Conservation (phyloP, 92 coral and sea anemone genomes). For the Actinostola sp. region DNA sequence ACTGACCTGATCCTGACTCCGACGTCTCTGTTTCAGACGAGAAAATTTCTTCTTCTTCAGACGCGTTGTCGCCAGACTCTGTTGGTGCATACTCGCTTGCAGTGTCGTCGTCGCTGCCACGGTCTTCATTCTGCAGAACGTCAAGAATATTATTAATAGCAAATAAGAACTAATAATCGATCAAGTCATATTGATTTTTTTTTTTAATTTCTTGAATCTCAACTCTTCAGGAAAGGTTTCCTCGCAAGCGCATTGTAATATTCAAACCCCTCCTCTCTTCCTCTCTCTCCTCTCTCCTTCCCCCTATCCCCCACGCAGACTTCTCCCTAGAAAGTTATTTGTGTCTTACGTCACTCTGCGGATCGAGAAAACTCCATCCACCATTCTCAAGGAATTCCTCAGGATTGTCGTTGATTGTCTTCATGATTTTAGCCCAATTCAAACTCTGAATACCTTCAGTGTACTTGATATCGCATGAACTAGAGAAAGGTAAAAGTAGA, state of each 20-base stretch:
- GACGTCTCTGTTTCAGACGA: slow-evolving; percentile 96
- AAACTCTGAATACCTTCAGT: slow-evolving; percentile 99
- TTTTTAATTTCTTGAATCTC: no score
- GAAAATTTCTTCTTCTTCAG: slow-evolving; percentile 80
- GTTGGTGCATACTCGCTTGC: slow-evolving; percentile 94
- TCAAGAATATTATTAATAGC: no score
- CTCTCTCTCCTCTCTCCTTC: no score
- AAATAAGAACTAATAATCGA: no score
- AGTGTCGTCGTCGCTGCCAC: slow-evolving; percentile 66
- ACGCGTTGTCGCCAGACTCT: slow-evolving; percentile 71
- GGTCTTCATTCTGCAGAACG: slow-evolving; percentile 55
- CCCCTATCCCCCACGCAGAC: no score
- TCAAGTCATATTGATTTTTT: no score
- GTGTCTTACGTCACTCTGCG: slow-evolving; percentile 81
- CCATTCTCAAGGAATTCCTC: slow-evolving; percentile 98
- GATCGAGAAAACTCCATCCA: slow-evolving; percentile 99
- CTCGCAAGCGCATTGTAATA: no score
- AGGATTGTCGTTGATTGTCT: slow-evolving; percentile 94
- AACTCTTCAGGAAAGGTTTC: no score
- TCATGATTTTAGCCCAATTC: slow-evolving; percentile 99
- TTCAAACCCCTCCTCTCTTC: no score
- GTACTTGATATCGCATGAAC: slow-evolving; percentile 98
- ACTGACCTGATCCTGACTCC: slow-evolving; percentile 83
- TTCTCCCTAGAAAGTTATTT: not conserved
- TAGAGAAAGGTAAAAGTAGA: slow-evolving; percentile 3